Conservation (phyloP, 2,113 vertebrate species). For the Aspidoscelis tigris region DNA sequence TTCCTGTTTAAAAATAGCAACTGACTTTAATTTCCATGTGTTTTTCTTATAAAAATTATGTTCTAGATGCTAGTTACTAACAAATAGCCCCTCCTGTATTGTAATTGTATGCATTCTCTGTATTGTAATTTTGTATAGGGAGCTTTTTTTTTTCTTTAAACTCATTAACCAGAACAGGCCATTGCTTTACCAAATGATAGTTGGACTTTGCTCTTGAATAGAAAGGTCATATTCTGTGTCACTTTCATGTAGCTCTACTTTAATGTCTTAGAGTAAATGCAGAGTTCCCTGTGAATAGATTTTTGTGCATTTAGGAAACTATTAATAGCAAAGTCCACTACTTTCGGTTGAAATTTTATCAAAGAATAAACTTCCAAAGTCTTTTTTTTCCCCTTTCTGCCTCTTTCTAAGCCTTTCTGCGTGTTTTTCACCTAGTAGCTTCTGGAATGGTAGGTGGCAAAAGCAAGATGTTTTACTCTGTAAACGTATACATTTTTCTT, state of each 20-base stretch:
- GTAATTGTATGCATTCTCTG: conserved; percentile 57
- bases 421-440: neutral
- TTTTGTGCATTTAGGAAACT: conserved; percentile 44
- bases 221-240: conserved; percentile 38
- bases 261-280: conserved; percentile 46
- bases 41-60: conserved; percentile 52
- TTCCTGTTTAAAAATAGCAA: conserved; percentile 40
- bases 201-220: conserved; percentile 43
- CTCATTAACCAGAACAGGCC: conserved; percentile 26
- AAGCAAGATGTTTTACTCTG: neutral
- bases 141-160: conserved; percentile 52
- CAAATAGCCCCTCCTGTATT: conserved; percentile 38
- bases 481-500: neutral
- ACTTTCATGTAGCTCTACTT: conserved; percentile 36
- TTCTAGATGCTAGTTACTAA: conserved; percentile 57
- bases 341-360: conserved; percentile 63
- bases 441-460: neutral
- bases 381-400: conserved; percentile 42
- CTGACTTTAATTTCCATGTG: conserved; percentile 52
- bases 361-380: conserved; percentile 67
- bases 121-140: conserved; percentile 67
- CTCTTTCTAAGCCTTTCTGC: neutral
- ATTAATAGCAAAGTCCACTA: conserved; percentile 38
- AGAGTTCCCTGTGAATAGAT: conserved; percentile 11
- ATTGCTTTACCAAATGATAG: conserved; percentile 58